Evolutionary conservation across 2,113 vertebrate species (phyloP).

Genomic region (Dendropsophus ebraccatus): DNA sequence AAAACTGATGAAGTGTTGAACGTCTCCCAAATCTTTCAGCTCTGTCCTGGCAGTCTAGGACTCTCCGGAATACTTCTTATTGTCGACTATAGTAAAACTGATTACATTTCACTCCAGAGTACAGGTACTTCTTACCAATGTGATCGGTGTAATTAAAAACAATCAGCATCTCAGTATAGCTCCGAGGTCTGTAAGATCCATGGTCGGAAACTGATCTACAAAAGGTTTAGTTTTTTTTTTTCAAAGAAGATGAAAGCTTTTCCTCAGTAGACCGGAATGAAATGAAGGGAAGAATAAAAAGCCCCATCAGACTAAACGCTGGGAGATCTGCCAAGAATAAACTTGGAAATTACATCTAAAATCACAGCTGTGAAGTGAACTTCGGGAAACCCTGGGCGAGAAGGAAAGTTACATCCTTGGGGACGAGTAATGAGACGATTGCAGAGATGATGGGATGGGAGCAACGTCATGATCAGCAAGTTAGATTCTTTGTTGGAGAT

Average conservation of each 20-base stretch:
- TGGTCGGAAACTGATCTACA: conserved; percentile 55
- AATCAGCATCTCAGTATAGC: conserved; percentile 59
- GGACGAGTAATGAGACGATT: conserved; percentile 62
- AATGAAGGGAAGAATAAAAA: conserved; percentile 65
- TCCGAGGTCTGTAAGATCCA: conserved; percentile 54
- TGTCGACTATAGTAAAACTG: conserved; percentile 55
- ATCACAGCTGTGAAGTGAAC: conserved; percentile 63
- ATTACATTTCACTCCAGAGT: conserved; percentile 61
- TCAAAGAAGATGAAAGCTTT: conserved; percentile 60
- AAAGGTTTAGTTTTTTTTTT: conserved; percentile 62
- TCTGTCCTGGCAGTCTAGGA: neutral
- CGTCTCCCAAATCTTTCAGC: conserved; percentile 25
- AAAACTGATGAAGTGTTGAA: conserved; percentile 3
- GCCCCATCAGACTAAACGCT: conserved; percentile 62
- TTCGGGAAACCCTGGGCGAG: conserved; percentile 46
- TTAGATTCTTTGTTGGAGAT: neutral
- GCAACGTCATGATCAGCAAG: neutral
- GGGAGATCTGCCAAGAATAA: conserved; percentile 64
- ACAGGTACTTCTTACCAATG: conserved; percentile 53
- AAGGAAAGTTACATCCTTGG: conserved; percentile 59
- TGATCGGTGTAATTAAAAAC: conserved; percentile 60
- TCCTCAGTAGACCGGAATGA: conserved; percentile 64
- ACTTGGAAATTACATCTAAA: conserved; percentile 64
- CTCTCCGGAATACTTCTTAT: conserved; percentile 38
- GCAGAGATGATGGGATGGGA: conserved; percentile 47